phyloP scores from a whole-genome alignment of 1,140 invertebrate genomes.

The Pissodes strobi region DNA sequence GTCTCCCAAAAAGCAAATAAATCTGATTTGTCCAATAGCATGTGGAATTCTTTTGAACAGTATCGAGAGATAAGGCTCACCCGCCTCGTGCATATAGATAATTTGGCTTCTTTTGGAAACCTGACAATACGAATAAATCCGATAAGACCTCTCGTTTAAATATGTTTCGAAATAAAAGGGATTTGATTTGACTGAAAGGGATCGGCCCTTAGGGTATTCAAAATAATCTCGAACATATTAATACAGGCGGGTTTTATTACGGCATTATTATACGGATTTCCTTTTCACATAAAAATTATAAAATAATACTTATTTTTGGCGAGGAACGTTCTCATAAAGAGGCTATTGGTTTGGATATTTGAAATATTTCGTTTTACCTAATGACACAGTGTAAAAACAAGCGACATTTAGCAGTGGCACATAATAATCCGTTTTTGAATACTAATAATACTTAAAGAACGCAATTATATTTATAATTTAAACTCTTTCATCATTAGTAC shows the following conservation, averaged over 20 bases:
- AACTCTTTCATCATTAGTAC: too few relatives aligned
- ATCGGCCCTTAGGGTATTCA: not conserved
- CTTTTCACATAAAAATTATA: too few relatives aligned
- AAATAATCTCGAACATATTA: conserved; percentile 13
- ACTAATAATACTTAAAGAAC: too few relatives aligned
- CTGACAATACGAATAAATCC: conserved; percentile 32
- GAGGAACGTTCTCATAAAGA: too few relatives aligned
- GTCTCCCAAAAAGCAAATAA: conserved; percentile 24
- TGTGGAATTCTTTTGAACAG: conserved; percentile 30
- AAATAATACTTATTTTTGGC: too few relatives aligned
- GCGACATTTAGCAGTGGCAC: too few relatives aligned
- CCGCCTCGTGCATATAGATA: conserved; percentile 34
- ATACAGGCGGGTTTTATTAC: not conserved
- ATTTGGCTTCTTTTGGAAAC: conserved; percentile 29
- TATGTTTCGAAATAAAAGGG: conserved; percentile 28
- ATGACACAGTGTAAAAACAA: too few relatives aligned
- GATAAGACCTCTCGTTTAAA: conserved; percentile 22
- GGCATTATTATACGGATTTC: too few relatives aligned
- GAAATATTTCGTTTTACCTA: too few relatives aligned
- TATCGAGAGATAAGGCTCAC: conserved; percentile 21
- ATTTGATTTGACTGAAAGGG: conserved; percentile 17
- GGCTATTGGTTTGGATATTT: too few relatives aligned
- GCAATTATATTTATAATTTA: too few relatives aligned
- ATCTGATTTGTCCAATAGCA: conserved; percentile 34
- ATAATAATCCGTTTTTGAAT: too few relatives aligned